Conservation (phyloP, 2,888 invertebrate species). For the Tyria jacobaeae region DNA sequence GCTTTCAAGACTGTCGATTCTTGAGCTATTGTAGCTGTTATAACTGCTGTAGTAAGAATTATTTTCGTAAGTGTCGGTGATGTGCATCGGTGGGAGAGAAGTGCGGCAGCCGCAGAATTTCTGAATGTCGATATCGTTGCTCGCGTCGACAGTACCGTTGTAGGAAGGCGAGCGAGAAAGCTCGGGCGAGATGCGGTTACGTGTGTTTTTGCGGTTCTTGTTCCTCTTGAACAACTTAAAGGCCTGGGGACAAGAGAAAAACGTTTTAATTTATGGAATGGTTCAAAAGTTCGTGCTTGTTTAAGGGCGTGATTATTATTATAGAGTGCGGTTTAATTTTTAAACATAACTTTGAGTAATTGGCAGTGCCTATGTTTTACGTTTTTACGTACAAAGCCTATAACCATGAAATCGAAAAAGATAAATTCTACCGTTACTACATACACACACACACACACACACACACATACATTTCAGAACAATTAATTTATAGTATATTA, state of each 20-base stretch:
- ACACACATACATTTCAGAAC: not conserved
- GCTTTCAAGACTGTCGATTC: conserved; percentile 68
- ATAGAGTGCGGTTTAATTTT: too few species aligned
- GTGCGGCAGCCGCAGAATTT: conserved; percentile 77
- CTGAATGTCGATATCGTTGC: conserved; percentile 75
- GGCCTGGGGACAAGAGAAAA: conserved; percentile 67
- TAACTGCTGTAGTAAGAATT: conserved; percentile 69
- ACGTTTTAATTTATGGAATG: conserved; percentile 6
- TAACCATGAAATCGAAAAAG: too few species aligned
- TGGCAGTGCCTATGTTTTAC: not conserved
- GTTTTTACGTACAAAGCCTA: not conserved
- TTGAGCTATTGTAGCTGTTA: conserved; percentile 72
- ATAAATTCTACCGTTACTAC: not conserved
- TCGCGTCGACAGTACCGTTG: conserved; percentile 79
- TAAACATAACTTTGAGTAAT: not conserved
- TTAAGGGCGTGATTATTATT: not conserved
- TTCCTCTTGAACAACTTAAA: conserved; percentile 80
- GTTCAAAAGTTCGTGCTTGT: conserved; percentile 4
- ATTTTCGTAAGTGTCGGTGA: conserved; percentile 68
- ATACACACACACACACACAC: too few species aligned
- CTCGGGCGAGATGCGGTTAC: conserved; percentile 76
- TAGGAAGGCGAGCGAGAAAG: conserved; percentile 73
- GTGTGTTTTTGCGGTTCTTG: conserved; percentile 68
- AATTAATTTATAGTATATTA: too few species aligned
- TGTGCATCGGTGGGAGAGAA: conserved; percentile 64